Evolutionary conservation across 2,888 invertebrate genomes (phyloP).

Genomic region (Nipponacmea schrenckii): DNA sequence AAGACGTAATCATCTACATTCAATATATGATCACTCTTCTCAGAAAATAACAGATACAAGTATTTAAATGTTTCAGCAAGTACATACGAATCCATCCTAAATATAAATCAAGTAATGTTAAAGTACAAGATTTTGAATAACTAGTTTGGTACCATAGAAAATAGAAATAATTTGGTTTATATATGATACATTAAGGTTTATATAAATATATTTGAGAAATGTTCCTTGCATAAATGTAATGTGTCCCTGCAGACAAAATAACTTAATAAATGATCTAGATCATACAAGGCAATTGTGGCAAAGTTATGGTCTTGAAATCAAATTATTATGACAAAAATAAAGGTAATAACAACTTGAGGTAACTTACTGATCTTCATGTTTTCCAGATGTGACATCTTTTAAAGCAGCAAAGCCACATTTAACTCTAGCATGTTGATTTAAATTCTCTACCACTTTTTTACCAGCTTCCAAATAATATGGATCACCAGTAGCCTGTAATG

Average conservation of each 20-base stretch:
- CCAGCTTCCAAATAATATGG: constrained; percentile 95
- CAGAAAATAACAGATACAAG: constrained; percentile 90
- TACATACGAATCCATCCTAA: constrained; percentile 96
- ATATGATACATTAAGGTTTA: too few relatives aligned
- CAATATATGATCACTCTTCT: constrained; percentile 79
- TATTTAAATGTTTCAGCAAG: constrained; percentile 98
- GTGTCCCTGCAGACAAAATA: too few relatives aligned
- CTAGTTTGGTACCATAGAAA: neutral
- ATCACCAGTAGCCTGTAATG: constrained; percentile 85
- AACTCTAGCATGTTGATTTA: constrained; percentile 92
- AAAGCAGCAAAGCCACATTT: constrained; percentile 97
- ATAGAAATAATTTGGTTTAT: too few relatives aligned
- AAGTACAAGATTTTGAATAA: neutral
- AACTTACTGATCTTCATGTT: constrained; percentile 82
- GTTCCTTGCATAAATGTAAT: too few relatives aligned
- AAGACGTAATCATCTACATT: constrained; percentile 70
- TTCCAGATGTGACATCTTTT: constrained; percentile 90
- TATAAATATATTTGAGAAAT: too few relatives aligned
- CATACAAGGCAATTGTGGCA: too few relatives aligned
- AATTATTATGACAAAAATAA: too few relatives aligned
- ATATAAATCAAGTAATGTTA: constrained; percentile 5
- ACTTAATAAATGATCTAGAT: too few relatives aligned
- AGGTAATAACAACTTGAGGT: too few relatives aligned
- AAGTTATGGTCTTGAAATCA: too few relatives aligned
- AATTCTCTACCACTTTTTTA: constrained; percentile 84